Evolutionary conservation across 2,888 invertebrate species (phyloP).

Genomic region (Acronicta alni): DNA sequence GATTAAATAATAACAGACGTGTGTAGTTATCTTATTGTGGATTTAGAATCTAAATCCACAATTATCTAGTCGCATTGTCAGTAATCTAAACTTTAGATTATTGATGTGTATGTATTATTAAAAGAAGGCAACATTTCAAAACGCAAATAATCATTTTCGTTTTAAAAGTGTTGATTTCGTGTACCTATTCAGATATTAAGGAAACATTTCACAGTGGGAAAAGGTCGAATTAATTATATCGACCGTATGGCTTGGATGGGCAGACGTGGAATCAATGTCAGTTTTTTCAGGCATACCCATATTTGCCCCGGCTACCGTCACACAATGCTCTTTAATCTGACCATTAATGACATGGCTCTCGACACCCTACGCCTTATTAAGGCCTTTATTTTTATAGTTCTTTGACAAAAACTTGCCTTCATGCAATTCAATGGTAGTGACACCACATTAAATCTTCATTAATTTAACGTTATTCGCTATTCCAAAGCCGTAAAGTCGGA

Average conservation of each 20-base stretch:
- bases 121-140: no score
- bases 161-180: conserved; percentile 9
- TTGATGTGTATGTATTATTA: no score
- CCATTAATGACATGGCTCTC: conserved; percentile 68
- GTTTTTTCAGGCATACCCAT: conserved; percentile 58
- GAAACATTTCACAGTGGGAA: conserved; percentile 34
- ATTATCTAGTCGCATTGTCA: no score
- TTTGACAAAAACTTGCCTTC: conserved; percentile 62
- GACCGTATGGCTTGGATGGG: conserved; percentile 51
- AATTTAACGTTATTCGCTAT: conserved; percentile 43
- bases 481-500: conserved; percentile 41
- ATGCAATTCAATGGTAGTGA: conserved; percentile 72
- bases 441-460: conserved; percentile 54
- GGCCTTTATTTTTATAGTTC: conserved; percentile 65
- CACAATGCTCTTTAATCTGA: conserved; percentile 57
- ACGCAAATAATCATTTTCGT: no score
- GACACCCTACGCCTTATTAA: conserved; percentile 68
- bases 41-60: no score
- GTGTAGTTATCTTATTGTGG: no score
- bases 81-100: no score
- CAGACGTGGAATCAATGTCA: conserved; percentile 55
- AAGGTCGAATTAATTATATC: conserved; percentile 54
- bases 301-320: conserved; percentile 42
- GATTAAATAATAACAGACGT: no score
- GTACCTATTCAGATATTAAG: conserved; percentile 33